Percentiles rank a stretch among this genome's conserved stretches.
phyloP scores from a whole-genome alignment of 2,797 vertebrate species.

The Epinephelus awoara region DNA sequence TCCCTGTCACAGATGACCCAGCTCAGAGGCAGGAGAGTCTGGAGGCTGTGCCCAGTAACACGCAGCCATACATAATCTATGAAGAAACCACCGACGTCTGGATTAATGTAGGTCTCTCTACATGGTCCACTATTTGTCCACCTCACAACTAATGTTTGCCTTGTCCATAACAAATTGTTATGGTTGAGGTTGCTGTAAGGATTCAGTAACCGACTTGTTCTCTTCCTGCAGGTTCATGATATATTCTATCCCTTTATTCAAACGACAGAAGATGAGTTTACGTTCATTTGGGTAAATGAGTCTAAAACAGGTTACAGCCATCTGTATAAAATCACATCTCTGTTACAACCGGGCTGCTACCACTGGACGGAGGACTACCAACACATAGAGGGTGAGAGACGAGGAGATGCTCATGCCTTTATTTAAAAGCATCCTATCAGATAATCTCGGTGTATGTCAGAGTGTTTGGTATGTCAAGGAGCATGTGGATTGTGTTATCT shows the following conservation, averaged over 20 bases:
- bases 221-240: conserved; percentile 89
- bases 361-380: conserved; percentile 85
- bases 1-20: conserved; percentile 87
- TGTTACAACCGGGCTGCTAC: conserved; percentile 83
- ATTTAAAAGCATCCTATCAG: not conserved
- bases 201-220: conserved; percentile 5
- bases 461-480: conserved; percentile 8
- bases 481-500: conserved; percentile 37
- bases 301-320: conserved; percentile 94
- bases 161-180: not conserved
- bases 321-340: conserved; percentile 90
- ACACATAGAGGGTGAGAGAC: conserved; percentile 74
- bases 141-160: not conserved
- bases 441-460: conserved; percentile 2
- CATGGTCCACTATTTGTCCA: not conserved
- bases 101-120: conserved; percentile 77
- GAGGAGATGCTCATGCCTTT: not conserved
- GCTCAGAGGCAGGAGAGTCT: conserved; percentile 88
- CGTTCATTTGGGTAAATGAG: conserved; percentile 92
- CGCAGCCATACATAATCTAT: conserved; percentile 93
- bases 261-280: conserved; percentile 88
- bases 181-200: not conserved
- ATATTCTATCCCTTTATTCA: conserved; percentile 94
- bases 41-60: conserved; percentile 87
- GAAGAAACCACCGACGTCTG: conserved; percentile 91